A percentile compares a stretch with the other conserved stretches of the same genome.
Conservation (phyloP, 2,888 invertebrate species). For the Chloroclystis v-ata region DNA sequence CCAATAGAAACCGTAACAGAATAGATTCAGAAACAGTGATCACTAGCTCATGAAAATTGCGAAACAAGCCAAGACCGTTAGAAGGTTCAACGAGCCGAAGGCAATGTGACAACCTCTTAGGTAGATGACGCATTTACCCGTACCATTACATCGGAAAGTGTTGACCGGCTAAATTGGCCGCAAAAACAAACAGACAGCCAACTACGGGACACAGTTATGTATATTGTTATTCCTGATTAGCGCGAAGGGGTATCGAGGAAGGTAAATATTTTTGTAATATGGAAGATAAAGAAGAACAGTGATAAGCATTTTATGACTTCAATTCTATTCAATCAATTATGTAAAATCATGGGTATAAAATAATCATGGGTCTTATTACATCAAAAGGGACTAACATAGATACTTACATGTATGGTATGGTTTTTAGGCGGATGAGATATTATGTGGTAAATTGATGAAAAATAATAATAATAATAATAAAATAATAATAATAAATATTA, state of each 20-base stretch:
- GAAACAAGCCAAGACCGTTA: conserved; percentile 1
- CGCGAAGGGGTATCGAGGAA: not conserved
- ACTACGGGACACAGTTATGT: conserved; percentile 14
- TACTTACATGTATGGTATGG: too few species aligned
- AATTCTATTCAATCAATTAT: too few species aligned
- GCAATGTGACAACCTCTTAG: conserved; percentile 9
- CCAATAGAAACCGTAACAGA: not conserved
- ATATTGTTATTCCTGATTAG: conserved; percentile 29
- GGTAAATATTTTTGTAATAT: conserved; percentile 2
- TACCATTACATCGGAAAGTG: conserved; percentile 30
- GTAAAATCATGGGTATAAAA: too few species aligned
- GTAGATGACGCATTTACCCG: conserved; percentile 27
- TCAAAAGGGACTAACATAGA: too few species aligned
- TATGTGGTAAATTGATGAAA: too few species aligned
- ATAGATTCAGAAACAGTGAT: not conserved
- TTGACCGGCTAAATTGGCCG: conserved; percentile 37
- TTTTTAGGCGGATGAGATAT: too few species aligned
- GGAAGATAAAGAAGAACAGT: not conserved
- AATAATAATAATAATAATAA: too few species aligned
- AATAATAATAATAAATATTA: too few species aligned
- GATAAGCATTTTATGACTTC: not conserved
- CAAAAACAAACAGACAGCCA: conserved; percentile 31
- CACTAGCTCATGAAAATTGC: not conserved
- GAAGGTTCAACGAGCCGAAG: conserved; percentile 5
- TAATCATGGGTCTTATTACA: too few species aligned